Evolutionary conservation across 2,888 invertebrate species (phyloP).

Genomic region (Cheilosia vulpina): DNA sequence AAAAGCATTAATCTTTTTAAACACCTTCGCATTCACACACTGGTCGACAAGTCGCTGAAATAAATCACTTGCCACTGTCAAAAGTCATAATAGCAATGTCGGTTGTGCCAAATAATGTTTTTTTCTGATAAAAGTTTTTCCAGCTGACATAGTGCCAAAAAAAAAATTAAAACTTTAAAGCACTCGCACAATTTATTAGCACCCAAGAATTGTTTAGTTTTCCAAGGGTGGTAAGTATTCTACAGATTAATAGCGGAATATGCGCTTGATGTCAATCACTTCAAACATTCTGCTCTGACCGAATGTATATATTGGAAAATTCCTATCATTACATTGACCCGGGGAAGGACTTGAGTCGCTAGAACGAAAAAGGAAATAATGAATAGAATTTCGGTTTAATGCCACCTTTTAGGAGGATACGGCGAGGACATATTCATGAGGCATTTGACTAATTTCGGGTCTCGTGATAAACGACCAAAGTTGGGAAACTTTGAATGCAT

Average conservation of each 20-base stretch:
- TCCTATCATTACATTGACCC: neutral
- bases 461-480: slow-evolving; percentile 62
- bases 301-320: neutral
- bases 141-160: too few relatives aligned
- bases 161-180: neutral
- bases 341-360: neutral
- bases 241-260: neutral
- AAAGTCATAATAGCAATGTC: too few relatives aligned
- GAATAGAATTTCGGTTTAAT: slow-evolving; percentile 1
- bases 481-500: slow-evolving; percentile 21
- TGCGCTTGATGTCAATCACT: neutral
- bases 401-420: slow-evolving; percentile 18
- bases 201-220: neutral
- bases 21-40: too few relatives aligned
- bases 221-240: neutral
- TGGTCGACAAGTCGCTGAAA: too few relatives aligned
- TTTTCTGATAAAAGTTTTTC: too few relatives aligned
- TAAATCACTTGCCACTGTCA: too few relatives aligned
- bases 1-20: too few relatives aligned
- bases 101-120: too few relatives aligned
- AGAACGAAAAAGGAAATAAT: neutral
- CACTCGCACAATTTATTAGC: neutral
- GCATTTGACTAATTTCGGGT: slow-evolving; percentile 62
- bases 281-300: neutral
- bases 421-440: slow-evolving; percentile 48